Evolutionary conservation across 2,797 vertebrate species (phyloP).

Genomic region (Parambassis ranga): DNA sequence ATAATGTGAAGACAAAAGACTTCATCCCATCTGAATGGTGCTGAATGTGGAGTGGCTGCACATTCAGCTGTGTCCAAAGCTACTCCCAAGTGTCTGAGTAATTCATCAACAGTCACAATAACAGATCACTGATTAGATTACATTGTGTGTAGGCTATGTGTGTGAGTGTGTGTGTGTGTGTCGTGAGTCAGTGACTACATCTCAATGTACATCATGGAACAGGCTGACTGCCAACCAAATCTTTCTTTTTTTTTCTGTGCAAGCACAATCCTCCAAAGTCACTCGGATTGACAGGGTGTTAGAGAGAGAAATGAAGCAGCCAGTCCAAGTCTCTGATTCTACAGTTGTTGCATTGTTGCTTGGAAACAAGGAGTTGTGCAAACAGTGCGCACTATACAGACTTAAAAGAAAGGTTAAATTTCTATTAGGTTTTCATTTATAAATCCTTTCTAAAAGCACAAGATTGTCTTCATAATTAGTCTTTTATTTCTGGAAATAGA

Average conservation of each 20-base stretch:
- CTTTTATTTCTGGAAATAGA: neutral
- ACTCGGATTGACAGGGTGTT: neutral
- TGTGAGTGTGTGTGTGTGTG: neutral
- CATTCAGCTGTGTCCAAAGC: constrained; percentile 1
- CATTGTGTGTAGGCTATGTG: neutral
- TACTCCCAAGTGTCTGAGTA: constrained; percentile 10
- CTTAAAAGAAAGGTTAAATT: neutral
- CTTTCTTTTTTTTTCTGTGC: neutral
- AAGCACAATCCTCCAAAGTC: constrained; percentile 18
- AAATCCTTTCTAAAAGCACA: constrained; percentile 7
- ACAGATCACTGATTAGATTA: constrained; percentile 34
- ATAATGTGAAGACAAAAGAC: constrained; percentile 11
- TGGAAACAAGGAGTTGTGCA: constrained; percentile 33
- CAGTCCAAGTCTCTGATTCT: constrained; percentile 15
- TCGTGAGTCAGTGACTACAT: neutral
- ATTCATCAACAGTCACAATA: constrained; percentile 41
- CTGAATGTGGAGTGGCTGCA: neutral
- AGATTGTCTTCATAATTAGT: neutral
- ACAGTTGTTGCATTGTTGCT: constrained; percentile 44
- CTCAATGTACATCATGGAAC: constrained; percentile 3
- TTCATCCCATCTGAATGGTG: neutral
- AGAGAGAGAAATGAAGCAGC: constrained; percentile 24
- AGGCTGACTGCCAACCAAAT: neutral
- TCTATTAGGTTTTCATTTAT: neutral
- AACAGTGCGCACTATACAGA: neutral